Base-by-base conservation (phyloP, 1,140 invertebrate genomes). In the Cotesia chilonis region DNA sequence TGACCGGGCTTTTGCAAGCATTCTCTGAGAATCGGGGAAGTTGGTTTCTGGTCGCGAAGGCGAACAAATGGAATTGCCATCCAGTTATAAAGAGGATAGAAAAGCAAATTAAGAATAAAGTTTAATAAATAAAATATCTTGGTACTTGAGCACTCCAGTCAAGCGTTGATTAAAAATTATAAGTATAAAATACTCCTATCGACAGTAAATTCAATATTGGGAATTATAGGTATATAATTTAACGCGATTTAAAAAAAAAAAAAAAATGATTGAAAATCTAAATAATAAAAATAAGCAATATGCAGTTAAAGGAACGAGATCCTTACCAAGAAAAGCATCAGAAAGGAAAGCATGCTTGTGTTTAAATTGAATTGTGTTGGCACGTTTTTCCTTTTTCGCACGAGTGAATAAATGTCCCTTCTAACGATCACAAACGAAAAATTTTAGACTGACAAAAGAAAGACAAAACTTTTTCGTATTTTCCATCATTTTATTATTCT, bases 61-160 rank as follows among this genome's bases (percentile, higher is more conserved):
- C 66, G n/a, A 68, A 68, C 66, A 68, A 68, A 68, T 68, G 66
- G 52, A 68, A 68, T 68, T 68, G 66, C 51, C 20, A 54, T 52
- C 28, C 47, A 54, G 66, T 68, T 68, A n/a, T 35, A 55, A 52
- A 35, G 47, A 47, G 41, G 41, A 47, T 47, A 47, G 6, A 47
- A 68, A 68, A 68, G 20, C 51, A 17, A 65, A 65, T 63, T 7
- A 63, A 5, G 36, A 28, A 37, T 37, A 38, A 51, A 3, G 3
- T 6, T 47, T 9, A 47, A 47, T 47, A 47, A 47, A 47, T 47
- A 47, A 47, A 7, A 47, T 10, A 47, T 10, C 6, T 6, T 3
- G 36, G 38, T 51, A 68, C 66, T 55, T 51, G 47, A 68, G 54
- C 20, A 38, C 4, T n/a, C 10, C 6, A 3, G 1, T 17, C 14